phyloP scores from a whole-genome alignment of 2,888 invertebrate genomes.

The Chaetogeoica ovagalla region DNA sequence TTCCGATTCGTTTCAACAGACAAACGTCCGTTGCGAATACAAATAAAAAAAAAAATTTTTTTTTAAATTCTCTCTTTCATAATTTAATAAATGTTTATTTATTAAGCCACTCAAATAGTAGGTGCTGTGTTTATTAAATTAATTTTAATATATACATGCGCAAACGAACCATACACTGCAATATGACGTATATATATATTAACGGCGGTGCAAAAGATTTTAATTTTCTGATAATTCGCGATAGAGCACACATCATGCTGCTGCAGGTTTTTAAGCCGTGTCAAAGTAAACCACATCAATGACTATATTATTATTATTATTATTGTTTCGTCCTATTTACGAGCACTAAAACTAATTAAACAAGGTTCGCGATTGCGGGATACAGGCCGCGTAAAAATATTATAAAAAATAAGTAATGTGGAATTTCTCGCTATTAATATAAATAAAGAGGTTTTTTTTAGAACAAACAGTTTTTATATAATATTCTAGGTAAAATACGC shows the following conservation, averaged over 20 bases:
- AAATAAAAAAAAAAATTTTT: too few relatives aligned
- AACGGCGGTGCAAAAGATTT: background rate
- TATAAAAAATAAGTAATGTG: background rate
- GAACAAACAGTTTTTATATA: too few relatives aligned
- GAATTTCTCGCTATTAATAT: too few relatives aligned
- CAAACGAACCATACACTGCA: background rate
- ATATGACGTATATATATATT: background rate
- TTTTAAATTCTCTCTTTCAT: too few relatives aligned
- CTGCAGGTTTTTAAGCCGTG: background rate
- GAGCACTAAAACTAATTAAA: slow-evolving; percentile 4
- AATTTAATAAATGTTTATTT: too few relatives aligned
- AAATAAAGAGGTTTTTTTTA: too few relatives aligned
- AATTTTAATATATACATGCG: background rate
- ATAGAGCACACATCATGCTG: too few relatives aligned
- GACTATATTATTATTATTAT: background rate
- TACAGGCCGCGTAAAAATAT: background rate
- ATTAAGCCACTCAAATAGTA: too few relatives aligned
- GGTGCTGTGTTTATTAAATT: background rate
- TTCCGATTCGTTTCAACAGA: too few relatives aligned
- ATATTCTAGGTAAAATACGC: too few relatives aligned
- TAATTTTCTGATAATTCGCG: background rate
- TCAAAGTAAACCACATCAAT: background rate
- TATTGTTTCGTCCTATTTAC: background rate
- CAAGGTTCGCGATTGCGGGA: background rate
- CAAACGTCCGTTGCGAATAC: too few relatives aligned